These are phyloP conservation scores for Ommatoiulus sabulosus DNA, from an alignment of 2,888 invertebrate species.

Conservation along the genomic window DNA sequence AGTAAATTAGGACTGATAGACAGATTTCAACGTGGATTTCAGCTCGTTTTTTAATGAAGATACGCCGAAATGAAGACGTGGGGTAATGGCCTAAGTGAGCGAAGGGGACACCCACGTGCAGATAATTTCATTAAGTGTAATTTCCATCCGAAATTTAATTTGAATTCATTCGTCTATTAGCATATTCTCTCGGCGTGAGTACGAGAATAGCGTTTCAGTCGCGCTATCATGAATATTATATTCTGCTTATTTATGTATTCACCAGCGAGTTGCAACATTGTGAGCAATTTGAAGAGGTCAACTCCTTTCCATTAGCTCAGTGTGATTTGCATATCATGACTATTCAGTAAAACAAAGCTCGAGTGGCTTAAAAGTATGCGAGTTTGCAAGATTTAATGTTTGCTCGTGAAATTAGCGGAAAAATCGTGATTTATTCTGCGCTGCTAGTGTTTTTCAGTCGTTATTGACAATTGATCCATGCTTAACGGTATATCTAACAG, in stretches of 20 bases:
- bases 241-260: not conserved
- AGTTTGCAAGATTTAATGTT: no score
- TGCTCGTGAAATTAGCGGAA: no score
- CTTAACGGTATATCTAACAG: no score
- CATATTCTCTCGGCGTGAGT: not conserved
- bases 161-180: conserved; percentile 31
- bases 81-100: not conserved
- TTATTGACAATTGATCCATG: no score
- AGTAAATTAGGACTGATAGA: conserved; percentile 38
- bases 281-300: conserved; percentile 28
- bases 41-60: conserved; percentile 28
- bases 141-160: conserved; percentile 44
- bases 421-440: no score
- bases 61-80: not conserved
- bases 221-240: conserved; percentile 34
- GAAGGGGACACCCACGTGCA: conserved; percentile 5
- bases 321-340: conserved; percentile 16
- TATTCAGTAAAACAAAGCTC: conserved; percentile 4
- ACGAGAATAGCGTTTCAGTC: not conserved
- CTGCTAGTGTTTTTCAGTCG: no score
- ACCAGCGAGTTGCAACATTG: not conserved
- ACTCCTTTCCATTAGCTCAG: conserved; percentile 18
- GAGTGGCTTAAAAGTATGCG: no score
- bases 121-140: conserved; percentile 39
- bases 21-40: not conserved